A percentile compares a stretch with the other conserved stretches of the same genome.
Evolutionary conservation across 2,888 invertebrate species (phyloP).

Genomic region (Pristionchus exspectatus): DNA sequence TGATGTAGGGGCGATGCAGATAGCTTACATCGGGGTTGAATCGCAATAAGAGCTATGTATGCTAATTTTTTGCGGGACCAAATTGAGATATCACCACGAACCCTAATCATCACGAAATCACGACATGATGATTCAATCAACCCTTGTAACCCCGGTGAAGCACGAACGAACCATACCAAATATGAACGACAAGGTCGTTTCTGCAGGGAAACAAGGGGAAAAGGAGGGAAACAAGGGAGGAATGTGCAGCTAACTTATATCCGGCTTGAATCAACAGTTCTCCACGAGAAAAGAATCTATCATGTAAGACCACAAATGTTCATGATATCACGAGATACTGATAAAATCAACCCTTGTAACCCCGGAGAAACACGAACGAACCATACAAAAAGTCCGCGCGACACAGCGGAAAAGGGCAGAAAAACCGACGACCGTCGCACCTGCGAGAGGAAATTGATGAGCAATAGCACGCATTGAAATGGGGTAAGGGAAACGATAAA

Average conservation of each 20-base stretch:
- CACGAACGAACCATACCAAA: no score
- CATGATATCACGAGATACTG: neutral
- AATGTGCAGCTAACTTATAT: no score
- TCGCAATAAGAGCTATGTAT: no score
- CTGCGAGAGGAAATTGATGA: slow-evolving; percentile 17
- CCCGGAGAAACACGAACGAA: neutral
- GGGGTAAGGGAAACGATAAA: neutral
- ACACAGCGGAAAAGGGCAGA: neutral
- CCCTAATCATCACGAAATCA: neutral
- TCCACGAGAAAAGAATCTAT: neutral
- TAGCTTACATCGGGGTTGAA: no score
- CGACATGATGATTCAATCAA: neutral
- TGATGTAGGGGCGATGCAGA: no score
- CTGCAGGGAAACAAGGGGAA: neutral
- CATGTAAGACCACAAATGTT: neutral
- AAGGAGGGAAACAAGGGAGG: neutral
- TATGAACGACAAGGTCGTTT: no score
- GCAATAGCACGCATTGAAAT: neutral
- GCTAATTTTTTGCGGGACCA: no score
- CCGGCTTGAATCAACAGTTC: no score
- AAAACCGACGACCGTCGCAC: neutral
- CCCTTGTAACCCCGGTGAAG: no score
- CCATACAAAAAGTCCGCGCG: neutral
- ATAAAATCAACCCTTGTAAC: neutral
- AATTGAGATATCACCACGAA: no score